A percentile compares a stretch with the other conserved stretches of the same genome.
These are phyloP conservation scores for Poeciliopsis prolifica DNA, from an alignment of 2,113 vertebrate species.

Conservation along the genomic window DNA sequence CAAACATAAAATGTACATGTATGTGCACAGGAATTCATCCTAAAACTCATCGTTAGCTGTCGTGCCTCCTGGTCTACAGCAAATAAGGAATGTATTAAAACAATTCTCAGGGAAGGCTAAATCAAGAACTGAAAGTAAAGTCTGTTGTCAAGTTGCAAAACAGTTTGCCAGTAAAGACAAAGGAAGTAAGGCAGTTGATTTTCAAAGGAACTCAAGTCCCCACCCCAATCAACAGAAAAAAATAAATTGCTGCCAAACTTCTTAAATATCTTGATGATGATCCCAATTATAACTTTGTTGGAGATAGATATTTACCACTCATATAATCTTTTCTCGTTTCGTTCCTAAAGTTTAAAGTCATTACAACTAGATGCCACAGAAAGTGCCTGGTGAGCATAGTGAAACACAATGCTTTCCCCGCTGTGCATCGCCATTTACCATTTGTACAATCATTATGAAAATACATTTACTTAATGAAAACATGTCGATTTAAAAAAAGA, in stretches of 20 bases:
- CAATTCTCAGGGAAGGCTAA: conserved; percentile 23
- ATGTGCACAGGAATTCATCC: not conserved
- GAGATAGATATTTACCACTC: too few relatives aligned
- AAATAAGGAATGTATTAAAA: conserved; percentile 8
- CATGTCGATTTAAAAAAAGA: too few relatives aligned
- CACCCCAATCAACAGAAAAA: not conserved
- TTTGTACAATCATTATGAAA: too few relatives aligned
- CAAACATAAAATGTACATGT: not conserved
- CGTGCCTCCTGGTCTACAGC: conserved; percentile 12
- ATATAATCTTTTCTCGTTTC: not conserved
- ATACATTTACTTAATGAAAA: too few relatives aligned
- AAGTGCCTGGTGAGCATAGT: not conserved
- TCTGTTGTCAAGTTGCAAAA: conserved; percentile 50
- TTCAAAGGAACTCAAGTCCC: conserved; percentile 14
- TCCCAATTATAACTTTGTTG: not conserved
- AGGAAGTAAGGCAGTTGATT: conserved; percentile 59
- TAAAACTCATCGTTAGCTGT: not conserved
- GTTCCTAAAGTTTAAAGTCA: not conserved
- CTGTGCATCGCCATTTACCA: too few relatives aligned
- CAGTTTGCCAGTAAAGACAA: conserved; percentile 49
- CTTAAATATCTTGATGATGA: too few relatives aligned
- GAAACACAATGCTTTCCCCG: not conserved
- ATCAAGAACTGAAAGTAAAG: conserved; percentile 69
- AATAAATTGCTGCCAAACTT: not conserved
- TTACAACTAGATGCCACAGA: not conserved